Base-by-base conservation (phyloP, 2,888 invertebrate genomes). In the Pocota personata region DNA sequence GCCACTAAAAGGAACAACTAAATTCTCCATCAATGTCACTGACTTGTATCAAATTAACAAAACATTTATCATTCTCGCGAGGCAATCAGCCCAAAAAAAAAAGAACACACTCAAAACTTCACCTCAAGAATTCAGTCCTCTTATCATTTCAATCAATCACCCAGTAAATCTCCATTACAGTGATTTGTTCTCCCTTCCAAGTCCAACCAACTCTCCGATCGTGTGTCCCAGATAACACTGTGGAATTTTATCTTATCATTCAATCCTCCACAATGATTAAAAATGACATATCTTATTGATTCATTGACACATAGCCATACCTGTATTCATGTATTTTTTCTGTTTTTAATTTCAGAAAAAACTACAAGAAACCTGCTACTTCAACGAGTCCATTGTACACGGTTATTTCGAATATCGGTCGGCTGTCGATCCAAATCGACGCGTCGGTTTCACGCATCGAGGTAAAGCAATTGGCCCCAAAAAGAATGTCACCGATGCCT, bases 321-420 rank as follows among this genome's bases (percentile, higher is more conserved):
- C 30, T 14, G 3, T 21, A 40, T 19, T 3, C 10, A 2, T 40
- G 40, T 50, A 12, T 19, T 40, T 64, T 27, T 30, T 32, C 24
- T 46, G 43, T 27, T 35, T 52, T 55, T 43, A 46, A 52, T 87
- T 90, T 64, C 89, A 92, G 92, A 91, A 90, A 91, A 91, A 91
- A 89, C 89, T 90, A 89, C 90, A 90, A 89, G 90, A 90, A 89
- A 91, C 92, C 90, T 92, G 92, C 91, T 92, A 92, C 89, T 92
- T 92, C 91, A 92, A 91, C 90, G 92, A 92, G 89, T 90, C 91
- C 87, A 91, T 92, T 88, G 90, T 90, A 80, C 91, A 91, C 90
- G 92, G 92, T 91, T 92, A 92, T 91, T 91, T 90, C 90, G 91
- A 91, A 88, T 92, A 90, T 90, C 90, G 90, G 84, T 92, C 92